Evolutionary conservation across 2,113 vertebrate species (phyloP).

Genomic region (Maccullochella peelii): DNA sequence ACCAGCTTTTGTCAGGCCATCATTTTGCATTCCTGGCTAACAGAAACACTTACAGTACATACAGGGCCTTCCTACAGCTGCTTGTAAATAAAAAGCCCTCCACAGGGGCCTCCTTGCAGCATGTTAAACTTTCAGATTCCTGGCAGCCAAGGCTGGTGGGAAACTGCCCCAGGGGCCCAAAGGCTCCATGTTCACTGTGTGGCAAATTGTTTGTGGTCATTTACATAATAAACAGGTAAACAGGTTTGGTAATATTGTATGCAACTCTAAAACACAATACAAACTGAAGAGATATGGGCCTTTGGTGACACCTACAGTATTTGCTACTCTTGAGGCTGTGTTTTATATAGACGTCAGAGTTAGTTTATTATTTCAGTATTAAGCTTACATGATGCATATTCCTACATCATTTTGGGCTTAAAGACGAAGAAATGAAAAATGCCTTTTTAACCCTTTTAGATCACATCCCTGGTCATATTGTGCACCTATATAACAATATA

Average conservation of each 20-base stretch:
- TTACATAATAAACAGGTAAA: not conserved
- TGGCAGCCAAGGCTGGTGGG: not conserved
- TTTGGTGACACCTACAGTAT: not conserved
- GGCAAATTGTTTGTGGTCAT: not conserved
- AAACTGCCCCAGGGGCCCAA: too few species aligned
- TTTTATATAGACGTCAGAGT: too few species aligned
- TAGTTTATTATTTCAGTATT: not conserved
- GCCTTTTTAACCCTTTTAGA: too few species aligned
- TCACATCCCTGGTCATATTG: too few species aligned
- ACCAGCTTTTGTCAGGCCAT: too few species aligned
- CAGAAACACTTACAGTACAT: not conserved
- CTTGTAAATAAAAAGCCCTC: not conserved
- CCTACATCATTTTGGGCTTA: not conserved
- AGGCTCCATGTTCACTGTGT: not conserved
- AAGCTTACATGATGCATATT: not conserved
- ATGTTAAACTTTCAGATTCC: not conserved
- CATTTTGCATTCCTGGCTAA: not conserved
- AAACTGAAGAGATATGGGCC: not conserved
- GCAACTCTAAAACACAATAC: not conserved
- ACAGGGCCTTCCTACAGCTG: not conserved
- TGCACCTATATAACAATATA: too few species aligned
- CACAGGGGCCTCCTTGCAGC: not conserved
- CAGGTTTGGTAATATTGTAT: not conserved
- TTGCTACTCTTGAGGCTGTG: not conserved
- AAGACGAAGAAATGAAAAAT: too few species aligned